phyloP scores from a whole-genome alignment of 2,797 vertebrate species.

The Ptychobarbus kaznakovi region DNA sequence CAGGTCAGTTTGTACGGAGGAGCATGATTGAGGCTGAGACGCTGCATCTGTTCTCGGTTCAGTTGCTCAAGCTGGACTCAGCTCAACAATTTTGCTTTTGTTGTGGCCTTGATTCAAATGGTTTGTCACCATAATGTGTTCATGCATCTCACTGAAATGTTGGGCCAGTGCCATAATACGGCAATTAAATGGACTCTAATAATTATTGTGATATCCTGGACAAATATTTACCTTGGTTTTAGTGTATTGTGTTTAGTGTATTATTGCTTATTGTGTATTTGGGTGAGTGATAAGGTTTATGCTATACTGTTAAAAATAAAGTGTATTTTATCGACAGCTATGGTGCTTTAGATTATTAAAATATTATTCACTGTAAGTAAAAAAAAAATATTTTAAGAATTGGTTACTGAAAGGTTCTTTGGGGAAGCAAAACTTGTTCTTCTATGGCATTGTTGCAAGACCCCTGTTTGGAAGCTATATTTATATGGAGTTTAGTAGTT shows the following conservation, averaged over 20 bases:
- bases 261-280: neutral
- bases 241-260: neutral
- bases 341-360: neutral
- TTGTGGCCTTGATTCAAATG: neutral
- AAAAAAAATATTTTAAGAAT: neutral
- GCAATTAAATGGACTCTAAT: neutral
- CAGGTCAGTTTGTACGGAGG: neutral
- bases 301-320: neutral
- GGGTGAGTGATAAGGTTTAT: neutral
- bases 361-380: neutral
- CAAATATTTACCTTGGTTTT: neutral
- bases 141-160: neutral
- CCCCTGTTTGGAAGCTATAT: neutral
- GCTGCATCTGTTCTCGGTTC: slow-evolving; percentile 2
- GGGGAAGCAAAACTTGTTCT: neutral
- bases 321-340: neutral
- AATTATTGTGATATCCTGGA: neutral
- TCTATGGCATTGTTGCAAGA: neutral
- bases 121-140: neutral
- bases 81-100: neutral
- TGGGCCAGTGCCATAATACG: neutral
- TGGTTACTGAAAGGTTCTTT: neutral
- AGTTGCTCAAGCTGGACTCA: neutral
- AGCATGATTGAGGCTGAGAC: neutral
- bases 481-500: neutral